Evolutionary conservation across 2,113 vertebrate species (phyloP).

Genomic region (Odocoileus hemionus): DNA sequence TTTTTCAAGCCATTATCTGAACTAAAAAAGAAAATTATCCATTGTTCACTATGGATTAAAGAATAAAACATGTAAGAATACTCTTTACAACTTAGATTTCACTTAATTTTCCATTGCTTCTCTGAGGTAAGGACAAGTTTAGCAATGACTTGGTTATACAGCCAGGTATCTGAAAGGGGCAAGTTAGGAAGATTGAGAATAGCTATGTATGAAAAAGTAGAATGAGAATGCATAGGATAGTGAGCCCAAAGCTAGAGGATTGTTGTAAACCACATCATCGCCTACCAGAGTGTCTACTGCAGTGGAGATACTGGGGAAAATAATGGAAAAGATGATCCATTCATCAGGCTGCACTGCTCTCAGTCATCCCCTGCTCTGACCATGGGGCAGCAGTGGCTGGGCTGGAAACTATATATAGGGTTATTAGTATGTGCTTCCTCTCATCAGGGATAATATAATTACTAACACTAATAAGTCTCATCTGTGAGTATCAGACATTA

Average conservation of each 20-base stretch:
- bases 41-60: background rate
- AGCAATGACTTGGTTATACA: background rate
- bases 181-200: background rate
- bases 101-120: background rate
- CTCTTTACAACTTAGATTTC: background rate
- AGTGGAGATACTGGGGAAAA: background rate
- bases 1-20: background rate
- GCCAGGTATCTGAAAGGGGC: background rate
- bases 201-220: background rate
- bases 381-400: background rate
- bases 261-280: background rate
- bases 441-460: background rate
- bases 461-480: background rate
- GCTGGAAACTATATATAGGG: background rate
- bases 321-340: background rate
- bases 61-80: background rate
- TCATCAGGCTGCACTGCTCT: background rate
- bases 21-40: background rate
- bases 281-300: background rate
- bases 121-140: background rate
- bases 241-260: background rate
- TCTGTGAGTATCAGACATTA: background rate
- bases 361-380: background rate
- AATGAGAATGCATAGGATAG: background rate
- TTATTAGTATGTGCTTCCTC: background rate